Evolutionary conservation across 2,797 vertebrate species (phyloP).

Genomic region (Lophius americanus): DNA sequence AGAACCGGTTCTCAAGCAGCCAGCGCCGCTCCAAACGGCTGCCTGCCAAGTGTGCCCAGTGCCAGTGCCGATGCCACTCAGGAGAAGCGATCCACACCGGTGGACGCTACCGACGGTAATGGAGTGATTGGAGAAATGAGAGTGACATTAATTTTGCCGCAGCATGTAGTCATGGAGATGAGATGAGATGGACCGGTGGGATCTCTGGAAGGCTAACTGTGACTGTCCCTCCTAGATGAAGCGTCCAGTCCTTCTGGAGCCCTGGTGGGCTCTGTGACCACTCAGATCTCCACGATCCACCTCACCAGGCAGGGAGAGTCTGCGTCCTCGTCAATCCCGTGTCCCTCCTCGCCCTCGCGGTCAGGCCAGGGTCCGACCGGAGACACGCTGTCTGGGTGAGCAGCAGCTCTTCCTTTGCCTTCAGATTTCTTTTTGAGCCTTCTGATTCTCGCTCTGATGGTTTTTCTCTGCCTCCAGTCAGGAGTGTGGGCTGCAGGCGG

Average conservation of each 20-base stretch:
- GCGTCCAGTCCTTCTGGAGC: conserved; percentile 34
- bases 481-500: conserved; percentile 59
- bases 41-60: conserved; percentile 10
- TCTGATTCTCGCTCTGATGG: not conserved
- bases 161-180: too few species aligned
- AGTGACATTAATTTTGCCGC: too few species aligned
- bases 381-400: too few species aligned
- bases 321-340: conserved; percentile 16
- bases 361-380: conserved; percentile 47
- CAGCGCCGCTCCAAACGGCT: not conserved
- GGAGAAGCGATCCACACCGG: conserved; percentile 5
- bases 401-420: not conserved
- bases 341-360: conserved; percentile 11
- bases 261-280: conserved; percentile 80
- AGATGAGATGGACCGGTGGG: too few species aligned
- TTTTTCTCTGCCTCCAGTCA: conserved; percentile 47
- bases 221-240: conserved; percentile 9
- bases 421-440: rapidly evolving
- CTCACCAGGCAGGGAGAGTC: conserved; percentile 71
- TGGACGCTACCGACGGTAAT: conserved; percentile 42
- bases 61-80: conserved; percentile 35
- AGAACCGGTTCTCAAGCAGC: not conserved
- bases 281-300: conserved; percentile 86
- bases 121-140: not conserved
- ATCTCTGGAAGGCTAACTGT: not conserved